Evolutionary conservation across 2,888 invertebrate genomes (phyloP).

Genomic region (Trachelus iudaicus): DNA sequence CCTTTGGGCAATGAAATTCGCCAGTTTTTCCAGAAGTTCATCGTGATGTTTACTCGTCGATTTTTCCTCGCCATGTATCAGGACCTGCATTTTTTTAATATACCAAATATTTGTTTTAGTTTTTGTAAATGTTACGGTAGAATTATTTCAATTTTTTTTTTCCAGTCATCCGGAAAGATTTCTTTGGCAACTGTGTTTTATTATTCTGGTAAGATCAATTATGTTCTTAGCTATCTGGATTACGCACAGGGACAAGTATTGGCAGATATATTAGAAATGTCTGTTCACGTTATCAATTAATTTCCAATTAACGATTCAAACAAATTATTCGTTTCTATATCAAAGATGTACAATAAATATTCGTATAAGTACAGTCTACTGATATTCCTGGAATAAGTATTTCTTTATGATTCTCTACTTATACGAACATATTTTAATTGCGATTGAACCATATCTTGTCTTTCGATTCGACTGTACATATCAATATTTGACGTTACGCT

Average conservation of each 20-base stretch:
- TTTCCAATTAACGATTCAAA: neutral
- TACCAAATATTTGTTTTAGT: neutral
- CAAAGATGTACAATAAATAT: neutral
- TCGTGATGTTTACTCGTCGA: conserved; percentile 33
- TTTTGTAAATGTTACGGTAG: neutral
- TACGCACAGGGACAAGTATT: too few relatives aligned
- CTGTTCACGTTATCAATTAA: neutral
- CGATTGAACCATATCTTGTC: neutral
- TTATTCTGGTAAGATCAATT: neutral
- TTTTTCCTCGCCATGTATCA: conserved; percentile 23
- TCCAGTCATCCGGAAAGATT: neutral
- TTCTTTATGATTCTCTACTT: neutral
- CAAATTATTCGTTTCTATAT: neutral
- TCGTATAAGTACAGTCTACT: neutral
- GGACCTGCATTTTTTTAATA: neutral
- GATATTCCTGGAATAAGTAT: neutral
- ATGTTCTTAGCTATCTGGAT: too few relatives aligned
- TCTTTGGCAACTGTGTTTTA: neutral
- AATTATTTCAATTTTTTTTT: neutral
- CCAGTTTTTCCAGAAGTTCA: conserved; percentile 34
- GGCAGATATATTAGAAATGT: neutral
- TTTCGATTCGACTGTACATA: neutral
- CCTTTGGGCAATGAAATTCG: conserved; percentile 20
- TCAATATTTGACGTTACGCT: neutral
- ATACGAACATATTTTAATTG: neutral